phyloP scores from a whole-genome alignment of 2,797 vertebrate species.

The Rhinatrema bivittatum region DNA sequence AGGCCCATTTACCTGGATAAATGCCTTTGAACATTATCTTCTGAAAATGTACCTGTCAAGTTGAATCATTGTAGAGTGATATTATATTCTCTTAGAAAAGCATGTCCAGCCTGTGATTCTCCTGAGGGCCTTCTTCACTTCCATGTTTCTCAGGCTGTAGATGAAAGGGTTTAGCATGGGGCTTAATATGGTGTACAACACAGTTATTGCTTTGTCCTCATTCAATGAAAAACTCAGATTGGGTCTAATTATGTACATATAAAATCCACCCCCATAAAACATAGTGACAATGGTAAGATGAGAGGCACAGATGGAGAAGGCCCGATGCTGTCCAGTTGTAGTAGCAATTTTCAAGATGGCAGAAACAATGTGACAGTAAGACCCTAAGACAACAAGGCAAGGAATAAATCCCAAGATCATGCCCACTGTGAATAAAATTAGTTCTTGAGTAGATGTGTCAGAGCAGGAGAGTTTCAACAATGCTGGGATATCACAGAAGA shows the following conservation, averaged over 20 bases:
- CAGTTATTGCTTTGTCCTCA: neutral
- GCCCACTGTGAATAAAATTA: neutral
- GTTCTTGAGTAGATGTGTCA: conserved; percentile 2
- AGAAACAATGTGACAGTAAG: conserved; percentile 4
- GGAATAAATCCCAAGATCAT: conserved; percentile 1
- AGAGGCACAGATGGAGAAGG: conserved; percentile 13
- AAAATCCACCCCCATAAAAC: conserved; percentile 13
- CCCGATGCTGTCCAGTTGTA: conserved; percentile 3
- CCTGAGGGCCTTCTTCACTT: conserved; percentile 10
- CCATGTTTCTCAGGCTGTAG: conserved; percentile 20
- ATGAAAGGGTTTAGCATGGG: conserved; percentile 21
- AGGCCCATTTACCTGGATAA: no score
- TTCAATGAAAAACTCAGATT: neutral
- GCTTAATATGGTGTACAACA: conserved; percentile 15
- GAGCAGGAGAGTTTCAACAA: conserved; percentile 14
- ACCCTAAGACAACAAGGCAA: conserved; percentile 2
- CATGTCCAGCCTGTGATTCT: neutral
- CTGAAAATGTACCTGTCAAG: no score
- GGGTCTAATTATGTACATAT: conserved; percentile 17
- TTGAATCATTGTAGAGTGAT: no score
- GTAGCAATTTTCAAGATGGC: conserved; percentile 3
- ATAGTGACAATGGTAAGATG: conserved; percentile 11
- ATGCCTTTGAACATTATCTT: no score
- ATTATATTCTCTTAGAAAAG: no score
- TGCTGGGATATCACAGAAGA: conserved; percentile 17